Evolutionary conservation across 2,797 vertebrate genomes (phyloP), one percentile per base, ranked within the genome.

Genomic region (Aplochiton taeniatus): DNA sequence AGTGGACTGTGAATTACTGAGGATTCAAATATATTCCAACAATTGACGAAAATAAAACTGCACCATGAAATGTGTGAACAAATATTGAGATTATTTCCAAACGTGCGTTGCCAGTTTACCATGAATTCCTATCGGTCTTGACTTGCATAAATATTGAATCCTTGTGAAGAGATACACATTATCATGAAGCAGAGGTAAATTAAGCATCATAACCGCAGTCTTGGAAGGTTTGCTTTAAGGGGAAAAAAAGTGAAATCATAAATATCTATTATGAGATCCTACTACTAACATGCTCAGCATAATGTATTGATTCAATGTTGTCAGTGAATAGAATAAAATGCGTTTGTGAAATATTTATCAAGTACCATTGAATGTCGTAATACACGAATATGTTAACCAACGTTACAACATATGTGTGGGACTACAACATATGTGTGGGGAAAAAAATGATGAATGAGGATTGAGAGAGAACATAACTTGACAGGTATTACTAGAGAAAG

Each of bases 1-100:
- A 81, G 77, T 31, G 56, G 61, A 73, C 61, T 61, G 54, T 66
- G 70, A 74, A 79, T 74, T 75, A 42, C 56, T 68, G 71, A 73
- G 64, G 56, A 74, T 46, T 47, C 55, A n/a, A n/a, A 46, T 58
- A 14, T 46, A 16, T 18, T 57, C 50, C 56, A 58, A 54, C 58
- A 19, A 16, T 53, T 66, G 43, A 53, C 64, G 19, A 10, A 65
- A 69, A 73, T 63, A 49, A 46, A 66, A n/a, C 42, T 65, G 50
- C 65, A 57, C 48, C 43, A 66, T 65, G 63, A 63, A 71, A 65
- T 12, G 16, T 63, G 49, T 52, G 50, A 53, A 63, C 31, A 31
- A 31, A 31, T 31, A 31, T 31, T 31, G 31, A 31, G 31, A 31
- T 31, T 31, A 31, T 31, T 31, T 31, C 31, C 31, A 31, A 31